Percentiles rank a stretch among this genome's conserved stretches.
Evolutionary conservation across 2,113 vertebrate species (phyloP).

Genomic region (Brachirus orientalis): DNA sequence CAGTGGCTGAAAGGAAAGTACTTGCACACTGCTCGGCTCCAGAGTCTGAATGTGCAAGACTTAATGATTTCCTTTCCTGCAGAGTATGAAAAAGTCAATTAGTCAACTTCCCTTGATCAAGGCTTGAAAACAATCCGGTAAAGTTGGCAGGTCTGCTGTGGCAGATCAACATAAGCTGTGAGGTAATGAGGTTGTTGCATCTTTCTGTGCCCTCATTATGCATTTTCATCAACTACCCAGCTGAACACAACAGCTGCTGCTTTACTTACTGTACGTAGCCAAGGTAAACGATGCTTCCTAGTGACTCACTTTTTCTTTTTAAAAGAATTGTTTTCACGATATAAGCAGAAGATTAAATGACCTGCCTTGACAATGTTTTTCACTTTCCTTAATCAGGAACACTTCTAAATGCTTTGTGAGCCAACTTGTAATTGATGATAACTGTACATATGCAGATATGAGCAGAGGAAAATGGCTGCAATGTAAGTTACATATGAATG

Average conservation of each 20-base stretch:
- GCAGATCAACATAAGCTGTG: constrained; percentile 51
- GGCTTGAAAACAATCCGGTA: constrained; percentile 18
- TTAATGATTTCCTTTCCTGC: constrained; percentile 24
- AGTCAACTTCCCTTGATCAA: constrained; percentile 36
- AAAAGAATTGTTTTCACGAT: constrained; percentile 21
- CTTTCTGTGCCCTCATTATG: constrained; percentile 61
- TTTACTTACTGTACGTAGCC: constrained; percentile 41
- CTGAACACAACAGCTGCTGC: constrained; percentile 51
- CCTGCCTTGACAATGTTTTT: background rate
- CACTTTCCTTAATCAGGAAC: constrained; percentile 16
- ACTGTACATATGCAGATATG: background rate
- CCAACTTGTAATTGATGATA: constrained; percentile 9
- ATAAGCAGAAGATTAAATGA: constrained; percentile 27
- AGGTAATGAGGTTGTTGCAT: constrained; percentile 66
- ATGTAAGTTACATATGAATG: constrained; percentile 32
- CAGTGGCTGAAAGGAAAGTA: background rate
- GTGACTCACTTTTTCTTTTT: constrained; percentile 1
- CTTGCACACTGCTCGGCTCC: background rate
- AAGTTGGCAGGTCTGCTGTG: constrained; percentile 47
- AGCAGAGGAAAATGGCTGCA: background rate
- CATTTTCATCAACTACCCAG: constrained; percentile 59
- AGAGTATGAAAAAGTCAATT: constrained; percentile 23
- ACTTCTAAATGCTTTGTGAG: background rate
- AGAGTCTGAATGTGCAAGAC: constrained; percentile 14
- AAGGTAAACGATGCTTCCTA: constrained; percentile 39